Evolutionary conservation across 1,140 invertebrate genomes (phyloP), one percentile per base, ranked within the genome.

Genomic region (Drosophila guanche): DNA sequence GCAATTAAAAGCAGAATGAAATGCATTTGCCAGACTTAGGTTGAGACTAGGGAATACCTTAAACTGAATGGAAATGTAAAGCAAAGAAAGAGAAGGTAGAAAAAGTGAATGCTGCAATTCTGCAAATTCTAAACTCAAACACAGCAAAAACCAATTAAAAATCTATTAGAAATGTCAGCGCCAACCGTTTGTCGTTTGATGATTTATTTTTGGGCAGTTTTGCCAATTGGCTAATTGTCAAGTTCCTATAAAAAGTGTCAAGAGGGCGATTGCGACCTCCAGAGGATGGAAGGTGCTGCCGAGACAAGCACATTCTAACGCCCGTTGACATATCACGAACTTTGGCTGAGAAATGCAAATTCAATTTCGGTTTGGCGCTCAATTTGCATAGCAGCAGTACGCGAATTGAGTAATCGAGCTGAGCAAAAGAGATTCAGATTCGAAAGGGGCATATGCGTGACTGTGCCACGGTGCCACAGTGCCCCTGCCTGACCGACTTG

Each of bases 311-410:
- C 79, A 84, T 83, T 83, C 79, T 83, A 83, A 84, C 79, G 79
- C 79, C 79, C 76, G 79, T 69, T 83, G 79, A 83, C 79, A 83
- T 83, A 83, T 83, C 79, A 83, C 79, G 79, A 79, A 79, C 75
- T 79, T 55, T 78, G 61, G 33, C 29, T 59, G 59, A 55, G 76
- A 83, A 84, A 83, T 83, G 79, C 79, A 83, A 83, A 83, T 80
- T 76, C 62, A 67, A 67, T 73, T 65, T 59, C 23, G 53, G 46
- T 45, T 56, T 16, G n/a, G n/a, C 23, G 55, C 56, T 79, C 50
- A 50, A 83, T 84, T 83, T 83, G 79, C 79, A 83, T 83, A 65
- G 75, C 33, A 3, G 75, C 75, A 25, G 29, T 37, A 63, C 68
- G 79, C 6, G 22, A 69, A 77, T 84, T 83, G 76, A 84, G 79